phyloP scores from a whole-genome alignment of 2,113 vertebrate species.

The Bucco capensis region DNA sequence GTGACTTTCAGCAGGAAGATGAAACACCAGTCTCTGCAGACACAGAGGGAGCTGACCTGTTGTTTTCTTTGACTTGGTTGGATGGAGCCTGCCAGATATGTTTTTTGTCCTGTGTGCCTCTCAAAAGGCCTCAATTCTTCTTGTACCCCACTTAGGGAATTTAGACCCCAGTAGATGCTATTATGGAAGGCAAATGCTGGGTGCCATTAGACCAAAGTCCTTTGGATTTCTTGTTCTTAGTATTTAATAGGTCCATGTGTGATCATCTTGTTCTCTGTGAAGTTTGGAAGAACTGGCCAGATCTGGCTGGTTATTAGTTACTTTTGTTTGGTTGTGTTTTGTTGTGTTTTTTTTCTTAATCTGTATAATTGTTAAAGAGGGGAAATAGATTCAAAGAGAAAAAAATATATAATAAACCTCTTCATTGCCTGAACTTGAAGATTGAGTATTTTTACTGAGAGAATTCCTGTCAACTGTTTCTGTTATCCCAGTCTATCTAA shows the following conservation, averaged over 20 bases:
- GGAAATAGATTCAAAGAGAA: not conserved
- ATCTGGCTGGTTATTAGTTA: not conserved
- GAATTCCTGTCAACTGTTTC: not conserved
- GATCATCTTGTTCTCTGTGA: not conserved
- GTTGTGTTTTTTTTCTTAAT: not conserved
- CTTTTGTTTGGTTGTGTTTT: not conserved
- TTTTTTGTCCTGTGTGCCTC: not conserved
- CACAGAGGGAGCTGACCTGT: not conserved
- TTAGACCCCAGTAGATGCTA: not conserved
- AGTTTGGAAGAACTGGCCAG: not conserved
- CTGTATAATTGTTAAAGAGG: not conserved
- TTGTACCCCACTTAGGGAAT: not conserved
- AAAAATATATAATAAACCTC: not conserved
- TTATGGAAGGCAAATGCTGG: not conserved
- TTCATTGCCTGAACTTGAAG: not conserved
- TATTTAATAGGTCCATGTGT: not conserved
- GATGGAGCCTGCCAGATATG: not conserved
- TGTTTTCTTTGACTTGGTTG: not conserved
- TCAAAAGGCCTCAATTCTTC: not conserved
- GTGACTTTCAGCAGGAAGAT: not conserved
- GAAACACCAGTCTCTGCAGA: not conserved
- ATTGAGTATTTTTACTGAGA: not conserved
- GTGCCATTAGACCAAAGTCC: not conserved
- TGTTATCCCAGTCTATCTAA: not conserved
- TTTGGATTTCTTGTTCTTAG: not conserved